These are phyloP conservation scores for Eulacestoma nigropectus DNA, from an alignment of 2,113 vertebrate genomes.

Conservation along the genomic window DNA sequence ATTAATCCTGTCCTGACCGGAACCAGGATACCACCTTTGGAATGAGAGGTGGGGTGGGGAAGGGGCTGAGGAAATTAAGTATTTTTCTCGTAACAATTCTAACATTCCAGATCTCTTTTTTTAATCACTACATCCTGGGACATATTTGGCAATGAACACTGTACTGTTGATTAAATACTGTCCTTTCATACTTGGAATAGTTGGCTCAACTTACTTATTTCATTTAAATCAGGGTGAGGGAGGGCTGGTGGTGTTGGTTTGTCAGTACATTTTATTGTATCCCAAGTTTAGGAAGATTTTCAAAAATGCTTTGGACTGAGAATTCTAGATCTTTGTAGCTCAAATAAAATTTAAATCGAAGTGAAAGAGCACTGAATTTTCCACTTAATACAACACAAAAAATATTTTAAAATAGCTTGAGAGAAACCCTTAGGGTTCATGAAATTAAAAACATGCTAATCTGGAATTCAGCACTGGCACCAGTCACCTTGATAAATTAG, in stretches of 20 bases:
- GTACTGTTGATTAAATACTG: not conserved
- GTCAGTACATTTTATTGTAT: not conserved
- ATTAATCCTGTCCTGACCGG: not conserved
- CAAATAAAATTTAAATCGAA: not conserved
- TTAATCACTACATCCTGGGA: not conserved
- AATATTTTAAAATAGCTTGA: not conserved
- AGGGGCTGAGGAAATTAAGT: too few relatives aligned
- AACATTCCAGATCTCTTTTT: not conserved
- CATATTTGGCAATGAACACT: not conserved
- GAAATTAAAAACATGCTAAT: not conserved
- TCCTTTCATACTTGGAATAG: not conserved
- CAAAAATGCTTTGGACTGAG: not conserved
- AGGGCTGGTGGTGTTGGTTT: not conserved
- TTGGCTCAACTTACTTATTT: not conserved
- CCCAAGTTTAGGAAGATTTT: not conserved
- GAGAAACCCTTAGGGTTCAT: not conserved
- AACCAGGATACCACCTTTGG: not conserved
- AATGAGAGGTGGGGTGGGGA: not conserved
- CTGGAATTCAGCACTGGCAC: not conserved
- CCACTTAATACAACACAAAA: not conserved
- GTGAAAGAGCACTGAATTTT: not conserved
- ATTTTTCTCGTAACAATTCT: not conserved
- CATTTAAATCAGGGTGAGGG: not conserved
- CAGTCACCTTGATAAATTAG: not conserved
- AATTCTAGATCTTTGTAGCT: not conserved